phyloP scores from a whole-genome alignment of 2,888 invertebrate genomes.

The Branchipolynoe longqiensis region DNA sequence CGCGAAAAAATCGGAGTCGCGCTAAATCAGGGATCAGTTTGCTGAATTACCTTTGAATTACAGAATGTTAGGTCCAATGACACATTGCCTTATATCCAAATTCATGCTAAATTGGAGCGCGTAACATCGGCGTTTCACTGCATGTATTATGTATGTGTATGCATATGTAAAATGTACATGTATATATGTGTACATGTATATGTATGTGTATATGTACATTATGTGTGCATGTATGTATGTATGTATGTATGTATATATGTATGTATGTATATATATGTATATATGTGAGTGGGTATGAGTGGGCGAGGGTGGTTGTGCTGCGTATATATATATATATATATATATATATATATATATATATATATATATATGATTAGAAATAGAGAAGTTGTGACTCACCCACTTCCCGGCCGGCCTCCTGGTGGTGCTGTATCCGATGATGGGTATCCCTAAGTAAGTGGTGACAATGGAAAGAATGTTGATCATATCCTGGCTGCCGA shows the following conservation, averaged over 20 bases:
- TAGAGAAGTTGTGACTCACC: background rate
- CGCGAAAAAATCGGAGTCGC: too few relatives aligned
- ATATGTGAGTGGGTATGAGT: background rate
- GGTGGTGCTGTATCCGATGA: conserved; percentile 63
- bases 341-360: background rate
- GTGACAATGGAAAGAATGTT: conserved; percentile 63
- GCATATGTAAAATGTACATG: too few relatives aligned
- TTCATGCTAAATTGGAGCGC: too few relatives aligned
- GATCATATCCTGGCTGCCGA: conserved; percentile 64
- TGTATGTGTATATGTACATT: background rate
- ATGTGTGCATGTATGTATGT: background rate
- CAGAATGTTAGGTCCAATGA: too few relatives aligned
- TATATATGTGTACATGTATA: background rate
- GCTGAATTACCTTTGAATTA: too few relatives aligned
- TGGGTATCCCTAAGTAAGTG: conserved; percentile 61
- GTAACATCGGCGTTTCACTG: too few relatives aligned
- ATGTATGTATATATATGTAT: background rate
- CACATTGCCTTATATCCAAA: too few relatives aligned
- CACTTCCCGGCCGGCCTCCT: background rate
- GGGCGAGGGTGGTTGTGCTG: background rate
- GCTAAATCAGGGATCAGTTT: too few relatives aligned
- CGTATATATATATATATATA: background rate
- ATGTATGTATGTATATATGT: too few relatives aligned
- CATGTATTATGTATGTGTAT: background rate
- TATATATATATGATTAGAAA: background rate